Evolutionary conservation across 2,113 vertebrate genomes (phyloP), one percentile per base, ranked within the genome.

Genomic region (Aegithalos caudatus): DNA sequence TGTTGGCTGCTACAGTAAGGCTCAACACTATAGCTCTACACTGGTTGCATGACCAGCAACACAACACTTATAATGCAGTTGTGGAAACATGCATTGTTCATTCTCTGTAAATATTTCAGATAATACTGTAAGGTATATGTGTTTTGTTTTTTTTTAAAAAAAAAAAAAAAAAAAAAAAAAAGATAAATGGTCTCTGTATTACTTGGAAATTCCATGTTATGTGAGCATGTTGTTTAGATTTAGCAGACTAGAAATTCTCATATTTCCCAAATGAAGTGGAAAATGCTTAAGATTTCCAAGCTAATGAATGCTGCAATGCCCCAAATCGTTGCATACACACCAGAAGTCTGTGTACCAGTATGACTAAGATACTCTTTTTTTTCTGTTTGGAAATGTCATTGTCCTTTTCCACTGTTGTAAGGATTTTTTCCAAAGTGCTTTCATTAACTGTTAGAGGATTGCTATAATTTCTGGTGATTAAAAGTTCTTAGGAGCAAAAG

Each of bases 101-200:
- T 25, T n/a, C 19, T 71, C 24, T 31, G 11, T 22, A 51, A 77
- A 18, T 78, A 67, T 38, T 66, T 89, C 20, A 54, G 35, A 58
- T n/a, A 70, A 73, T 42, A 50, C 6, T 51, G 5, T 54, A 48
- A 58, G 3, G 10, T 33, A 35, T 53, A 38, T 57, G n/a, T 50
- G n/a, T n/a, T n/a, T n/a, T n/a, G n/a, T n/a, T n/a, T n/a, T n/a
- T n/a, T n/a, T n/a, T n/a, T n/a, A n/a, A n/a, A n/a, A n/a, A 28
- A 66, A 76, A 44, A 67, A 71, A 58, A 86, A 38, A 27, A 78
- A 47, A 61, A 44, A 51, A 51, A 29, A 35, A 60, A 70, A 42
- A 74, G 11, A 3, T 0, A 53, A 62, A 47, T 3, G 0, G 2
- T 15, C 48, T 64, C 29, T 44, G 7, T 18, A 42, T 25, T 48